A percentile compares a stretch with the other conserved stretches of the same genome.
Evolutionary conservation across 2,797 vertebrate species (phyloP).

Genomic region (Oreochromis mossambicus): DNA sequence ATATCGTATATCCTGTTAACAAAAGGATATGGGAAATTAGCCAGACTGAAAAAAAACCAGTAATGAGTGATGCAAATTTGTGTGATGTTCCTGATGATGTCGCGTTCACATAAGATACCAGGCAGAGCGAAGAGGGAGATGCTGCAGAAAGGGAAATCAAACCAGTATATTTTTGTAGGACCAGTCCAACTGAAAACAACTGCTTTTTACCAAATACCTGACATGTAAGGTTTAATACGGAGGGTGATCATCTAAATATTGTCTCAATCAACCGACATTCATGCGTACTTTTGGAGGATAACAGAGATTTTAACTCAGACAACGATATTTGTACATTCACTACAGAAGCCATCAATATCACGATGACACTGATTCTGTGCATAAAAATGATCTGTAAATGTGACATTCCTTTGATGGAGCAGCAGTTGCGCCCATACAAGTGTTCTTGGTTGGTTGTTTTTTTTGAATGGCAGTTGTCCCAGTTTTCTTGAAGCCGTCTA

Average conservation of each 20-base stretch:
- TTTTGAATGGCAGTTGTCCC: slow-evolving; percentile 40
- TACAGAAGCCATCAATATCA: slow-evolving; percentile 42
- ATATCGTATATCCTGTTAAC: neutral
- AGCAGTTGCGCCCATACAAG: slow-evolving; percentile 27
- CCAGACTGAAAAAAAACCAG: neutral
- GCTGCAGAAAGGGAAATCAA: slow-evolving; percentile 9
- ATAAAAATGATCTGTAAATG: slow-evolving; percentile 39
- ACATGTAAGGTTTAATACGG: slow-evolving; percentile 34
- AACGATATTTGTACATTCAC: slow-evolving; percentile 38
- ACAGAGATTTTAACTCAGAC: slow-evolving; percentile 13
- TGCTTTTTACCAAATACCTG: slow-evolving; percentile 75
- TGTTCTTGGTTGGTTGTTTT: slow-evolving; percentile 30
- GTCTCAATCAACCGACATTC: neutral
- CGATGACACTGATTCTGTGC: slow-evolving; percentile 37
- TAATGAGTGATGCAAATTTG: neutral
- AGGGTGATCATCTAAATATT: slow-evolving; percentile 12
- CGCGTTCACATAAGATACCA: slow-evolving; percentile 1
- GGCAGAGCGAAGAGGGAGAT: slow-evolving; percentile 1
- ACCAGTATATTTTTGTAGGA: slow-evolving; percentile 73
- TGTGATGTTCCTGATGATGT: slow-evolving; percentile 18
- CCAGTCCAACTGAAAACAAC: slow-evolving; percentile 55
- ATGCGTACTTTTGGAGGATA: slow-evolving; percentile 6
- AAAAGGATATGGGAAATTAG: neutral
- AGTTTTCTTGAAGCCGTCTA: slow-evolving; percentile 86
- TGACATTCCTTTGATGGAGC: slow-evolving; percentile 58